A percentile compares a stretch with the other conserved stretches of the same genome.
Evolutionary conservation across 1,140 invertebrate species (phyloP).

Genomic region (Chlorops oryzae): DNA sequence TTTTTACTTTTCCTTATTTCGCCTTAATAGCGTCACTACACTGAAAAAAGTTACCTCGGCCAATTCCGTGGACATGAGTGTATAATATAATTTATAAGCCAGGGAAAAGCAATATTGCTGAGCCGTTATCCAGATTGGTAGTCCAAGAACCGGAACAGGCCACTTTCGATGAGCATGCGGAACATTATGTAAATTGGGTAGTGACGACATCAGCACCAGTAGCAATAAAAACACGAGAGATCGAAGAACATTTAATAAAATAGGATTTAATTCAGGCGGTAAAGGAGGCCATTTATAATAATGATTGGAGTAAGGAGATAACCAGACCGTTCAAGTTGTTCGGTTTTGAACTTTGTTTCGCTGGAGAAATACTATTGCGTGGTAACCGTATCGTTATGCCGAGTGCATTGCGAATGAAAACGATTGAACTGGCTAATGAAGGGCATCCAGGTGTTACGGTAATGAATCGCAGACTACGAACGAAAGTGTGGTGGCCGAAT

Average conservation of each 20-base stretch:
- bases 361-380: no score
- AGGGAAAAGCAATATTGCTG: no score
- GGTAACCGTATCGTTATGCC: conserved; percentile 23
- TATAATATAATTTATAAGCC: no score
- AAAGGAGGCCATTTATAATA: background rate
- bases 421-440: conserved; percentile 34
- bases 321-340: conserved; percentile 9
- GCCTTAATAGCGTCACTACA: no score
- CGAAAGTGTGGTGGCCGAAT: conserved; percentile 45
- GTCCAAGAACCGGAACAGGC: no score
- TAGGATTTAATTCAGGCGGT: background rate
- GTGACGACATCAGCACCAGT: background rate
- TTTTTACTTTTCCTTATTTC: no score
- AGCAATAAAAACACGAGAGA: background rate
- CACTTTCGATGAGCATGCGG: no score
- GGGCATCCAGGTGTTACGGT: conserved; percentile 30
- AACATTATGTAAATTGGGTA: no score
- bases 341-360: conserved; percentile 16
- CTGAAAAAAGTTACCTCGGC: no score
- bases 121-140: no score
- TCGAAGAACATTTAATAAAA: background rate
- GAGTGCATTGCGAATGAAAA: conserved; percentile 13
- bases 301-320: background rate
- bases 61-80: no score
- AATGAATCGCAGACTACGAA: conserved; percentile 34